Evolutionary conservation across 2,888 invertebrate genomes (phyloP).

Genomic region (Drosophila yooni): DNA sequence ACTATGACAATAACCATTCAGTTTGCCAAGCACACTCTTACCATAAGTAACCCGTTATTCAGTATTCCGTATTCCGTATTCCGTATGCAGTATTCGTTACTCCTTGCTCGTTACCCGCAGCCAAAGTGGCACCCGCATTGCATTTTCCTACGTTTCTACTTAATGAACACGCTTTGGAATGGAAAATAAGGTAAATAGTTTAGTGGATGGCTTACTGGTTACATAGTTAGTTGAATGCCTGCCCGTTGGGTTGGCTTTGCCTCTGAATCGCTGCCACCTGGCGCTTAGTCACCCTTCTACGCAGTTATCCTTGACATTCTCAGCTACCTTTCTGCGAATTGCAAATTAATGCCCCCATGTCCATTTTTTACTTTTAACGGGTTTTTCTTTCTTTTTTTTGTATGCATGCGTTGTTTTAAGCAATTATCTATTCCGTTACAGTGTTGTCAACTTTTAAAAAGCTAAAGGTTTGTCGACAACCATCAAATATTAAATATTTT

Average conservation of each 20-base stretch:
- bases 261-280: constrained; percentile 46
- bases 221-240: constrained; percentile 18
- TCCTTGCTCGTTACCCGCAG: constrained; percentile 18
- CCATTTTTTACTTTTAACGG: constrained; percentile 57
- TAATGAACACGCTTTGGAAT: constrained; percentile 44
- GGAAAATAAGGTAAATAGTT: constrained; percentile 58
- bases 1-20: constrained; percentile 57
- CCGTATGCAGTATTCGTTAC: constrained; percentile 1
- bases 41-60: constrained; percentile 43
- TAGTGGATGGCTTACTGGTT: constrained; percentile 48
- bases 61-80: background rate
- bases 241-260: constrained; percentile 18
- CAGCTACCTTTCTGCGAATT: constrained; percentile 52
- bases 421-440: constrained; percentile 36
- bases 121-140: constrained; percentile 26
- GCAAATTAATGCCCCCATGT: constrained; percentile 30
- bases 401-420: constrained; percentile 21
- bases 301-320: constrained; percentile 63
- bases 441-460: background rate
- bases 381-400: constrained; percentile 24
- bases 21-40: constrained; percentile 36
- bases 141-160: constrained; percentile 27
- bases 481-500: background rate
- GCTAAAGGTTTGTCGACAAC: background rate
- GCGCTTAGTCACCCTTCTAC: constrained; percentile 58